Percentiles rank a stretch among this genome's conserved stretches.
Evolutionary conservation across 2,113 vertebrate genomes (phyloP).

Genomic region (Sander lucioperca): DNA sequence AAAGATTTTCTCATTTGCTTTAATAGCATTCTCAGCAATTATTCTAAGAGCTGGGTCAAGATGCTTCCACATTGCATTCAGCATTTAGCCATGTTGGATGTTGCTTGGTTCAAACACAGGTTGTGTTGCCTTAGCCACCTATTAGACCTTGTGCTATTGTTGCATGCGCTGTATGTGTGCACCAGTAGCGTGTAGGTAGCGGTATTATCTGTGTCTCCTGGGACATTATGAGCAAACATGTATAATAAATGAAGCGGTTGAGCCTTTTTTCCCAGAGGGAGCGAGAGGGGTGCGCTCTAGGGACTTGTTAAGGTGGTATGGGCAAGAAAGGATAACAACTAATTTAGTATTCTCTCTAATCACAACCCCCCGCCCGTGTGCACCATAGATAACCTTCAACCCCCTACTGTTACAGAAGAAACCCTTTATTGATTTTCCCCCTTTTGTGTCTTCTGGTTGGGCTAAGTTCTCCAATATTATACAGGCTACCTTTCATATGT

Average conservation of each 20-base stretch:
- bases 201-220: slow-evolving; percentile 10
- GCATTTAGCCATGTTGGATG: not conserved
- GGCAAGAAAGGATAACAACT: slow-evolving; percentile 25
- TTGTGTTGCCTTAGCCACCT: not conserved
- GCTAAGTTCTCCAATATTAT: not conserved
- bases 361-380: slow-evolving; percentile 15
- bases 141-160: not conserved
- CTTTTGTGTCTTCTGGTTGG: not conserved
- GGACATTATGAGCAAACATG: slow-evolving; percentile 34
- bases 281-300: slow-evolving; percentile 21
- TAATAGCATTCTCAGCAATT: not conserved
- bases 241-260: slow-evolving; percentile 70
- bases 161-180: not conserved
- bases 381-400: slow-evolving; percentile 19
- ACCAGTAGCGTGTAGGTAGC: not conserved
- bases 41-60: not conserved
- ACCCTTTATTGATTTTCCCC: slow-evolving; percentile 45
- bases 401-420: slow-evolving; percentile 17
- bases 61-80: not conserved
- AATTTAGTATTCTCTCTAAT: slow-evolving; percentile 79
- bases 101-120: not conserved
- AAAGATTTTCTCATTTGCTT: not conserved
- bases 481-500: not conserved
- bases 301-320: slow-evolving; percentile 71
- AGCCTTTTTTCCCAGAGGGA: not conserved